A percentile compares a stretch with the other conserved stretches of the same genome.
Evolutionary conservation across 2,888 invertebrate species (phyloP).

Genomic region (Brachypalpus laphriformis): DNA sequence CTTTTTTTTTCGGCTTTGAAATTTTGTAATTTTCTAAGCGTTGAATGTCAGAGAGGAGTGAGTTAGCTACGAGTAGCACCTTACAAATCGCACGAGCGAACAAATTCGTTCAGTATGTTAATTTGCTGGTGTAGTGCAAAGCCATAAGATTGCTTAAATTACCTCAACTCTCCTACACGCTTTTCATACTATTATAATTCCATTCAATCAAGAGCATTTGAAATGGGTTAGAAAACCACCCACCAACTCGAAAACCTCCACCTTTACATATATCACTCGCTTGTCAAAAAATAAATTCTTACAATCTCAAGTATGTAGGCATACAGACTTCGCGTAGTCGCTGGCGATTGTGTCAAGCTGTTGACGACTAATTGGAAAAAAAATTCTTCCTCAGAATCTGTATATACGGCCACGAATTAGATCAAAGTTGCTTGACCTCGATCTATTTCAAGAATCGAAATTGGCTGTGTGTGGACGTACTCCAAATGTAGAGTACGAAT

Average conservation of each 20-base stretch:
- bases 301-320: conserved; percentile 14
- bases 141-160: not conserved
- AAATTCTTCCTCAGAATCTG: conserved; percentile 21
- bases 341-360: conserved; percentile 12
- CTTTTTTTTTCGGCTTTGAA: not conserved
- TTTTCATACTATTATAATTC: conserved; percentile 1
- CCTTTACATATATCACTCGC: conserved; percentile 31
- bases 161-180: not conserved
- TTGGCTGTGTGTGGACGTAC: conserved; percentile 36
- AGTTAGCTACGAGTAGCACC: no score
- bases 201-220: conserved; percentile 28
- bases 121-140: not conserved
- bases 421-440: conserved; percentile 72
- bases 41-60: not conserved
- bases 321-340: not conserved
- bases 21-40: not conserved
- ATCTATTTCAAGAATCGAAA: conserved; percentile 62
- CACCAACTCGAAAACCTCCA: conserved; percentile 16
- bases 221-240: conserved; percentile 37
- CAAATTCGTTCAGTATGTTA: not conserved
- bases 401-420: conserved; percentile 41
- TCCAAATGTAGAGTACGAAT: conserved; percentile 36
- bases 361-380: conserved; percentile 22
- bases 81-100: not conserved
- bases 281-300: conserved; percentile 39